Percentiles rank a stretch among this genome's conserved stretches.
Evolutionary conservation across 2,113 vertebrate genomes (phyloP).

Genomic region (Alligator mississippiensis): DNA sequence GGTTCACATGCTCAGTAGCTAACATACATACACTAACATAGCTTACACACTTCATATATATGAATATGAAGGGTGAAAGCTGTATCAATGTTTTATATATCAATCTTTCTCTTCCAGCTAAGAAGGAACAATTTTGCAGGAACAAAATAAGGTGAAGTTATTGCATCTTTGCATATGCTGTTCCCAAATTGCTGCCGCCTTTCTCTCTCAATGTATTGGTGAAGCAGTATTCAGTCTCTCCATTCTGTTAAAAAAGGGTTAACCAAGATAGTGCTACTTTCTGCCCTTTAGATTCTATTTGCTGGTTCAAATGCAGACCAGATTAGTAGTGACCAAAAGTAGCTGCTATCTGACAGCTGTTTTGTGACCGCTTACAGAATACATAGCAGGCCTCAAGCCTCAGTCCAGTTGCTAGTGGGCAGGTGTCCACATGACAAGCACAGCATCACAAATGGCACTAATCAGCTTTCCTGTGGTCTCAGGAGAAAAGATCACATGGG

Average conservation of each 20-base stretch:
- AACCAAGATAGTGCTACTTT: background rate
- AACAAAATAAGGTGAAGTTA: background rate
- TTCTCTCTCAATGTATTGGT: background rate
- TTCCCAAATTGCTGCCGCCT: background rate
- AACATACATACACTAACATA: background rate
- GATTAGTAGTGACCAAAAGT: background rate
- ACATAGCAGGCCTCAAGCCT: background rate
- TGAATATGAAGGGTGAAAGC: too few species aligned
- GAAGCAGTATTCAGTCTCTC: background rate
- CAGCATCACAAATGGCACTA: background rate
- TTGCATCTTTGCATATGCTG: too few species aligned
- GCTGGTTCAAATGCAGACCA: background rate
- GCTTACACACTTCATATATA: background rate
- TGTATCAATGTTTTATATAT: too few species aligned
- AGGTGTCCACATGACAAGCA: background rate
- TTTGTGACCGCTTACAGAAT: background rate
- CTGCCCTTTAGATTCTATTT: background rate
- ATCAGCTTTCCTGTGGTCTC: background rate
- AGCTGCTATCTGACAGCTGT: background rate
- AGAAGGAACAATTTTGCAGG: background rate
- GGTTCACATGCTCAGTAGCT: background rate
- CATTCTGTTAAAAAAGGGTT: background rate
- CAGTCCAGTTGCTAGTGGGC: background rate
- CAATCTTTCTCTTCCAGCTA: background rate
- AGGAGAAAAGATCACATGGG: background rate